Base-by-base conservation (phyloP, 2,888 invertebrate species). In the Xylota segnis region DNA sequence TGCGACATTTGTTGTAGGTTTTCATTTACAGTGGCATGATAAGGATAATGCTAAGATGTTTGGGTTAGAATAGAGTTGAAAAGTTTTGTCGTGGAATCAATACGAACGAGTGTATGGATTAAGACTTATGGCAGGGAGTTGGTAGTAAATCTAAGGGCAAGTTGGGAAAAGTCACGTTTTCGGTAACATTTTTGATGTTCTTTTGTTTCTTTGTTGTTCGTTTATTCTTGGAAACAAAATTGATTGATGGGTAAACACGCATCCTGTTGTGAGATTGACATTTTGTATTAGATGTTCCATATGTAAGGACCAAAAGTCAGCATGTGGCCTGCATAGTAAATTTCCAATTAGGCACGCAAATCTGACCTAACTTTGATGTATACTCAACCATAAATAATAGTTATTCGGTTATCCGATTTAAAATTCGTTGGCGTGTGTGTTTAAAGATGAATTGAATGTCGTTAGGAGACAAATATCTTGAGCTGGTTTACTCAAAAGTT, bases 1-100 rank as follows among this genome's bases (percentile, higher is more conserved):
- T 68, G 68, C 52, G 76, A 76, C 76, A 76, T 76, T 76, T 68
- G 68, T 68, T 76, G 59, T 76, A 59, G 58, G 50, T 76, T 52
- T 59, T 66, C 66, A 76, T 59, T 40, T 58, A 58, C 45, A 45
- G 54, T 29, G 63, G 63, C 23, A 23, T 32, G 63, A 29, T 29
- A 61, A n/a, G 40, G 40, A 18, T 37, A 27, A 10, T 43, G 18
- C 1, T 0, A 18, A n/a, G 23, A 18, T 54, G 27, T 14, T 34
- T 29, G n/a, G 16, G 10, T 14, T 40, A 9, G 2, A 43, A 43
- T 56, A 45, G 66, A 32, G 58, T 56, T 40, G 29, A 68, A 59
- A 76, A 76, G 58, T 68, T 68, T n/a, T 32, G 5, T 23, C 16
- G 7, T 40, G 32, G 18, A 59, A 68, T 68, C 76, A 68, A 76